These are phyloP conservation scores for Anas platyrhynchos DNA, from an alignment of 2,113 vertebrate species.

Conservation along the genomic window DNA sequence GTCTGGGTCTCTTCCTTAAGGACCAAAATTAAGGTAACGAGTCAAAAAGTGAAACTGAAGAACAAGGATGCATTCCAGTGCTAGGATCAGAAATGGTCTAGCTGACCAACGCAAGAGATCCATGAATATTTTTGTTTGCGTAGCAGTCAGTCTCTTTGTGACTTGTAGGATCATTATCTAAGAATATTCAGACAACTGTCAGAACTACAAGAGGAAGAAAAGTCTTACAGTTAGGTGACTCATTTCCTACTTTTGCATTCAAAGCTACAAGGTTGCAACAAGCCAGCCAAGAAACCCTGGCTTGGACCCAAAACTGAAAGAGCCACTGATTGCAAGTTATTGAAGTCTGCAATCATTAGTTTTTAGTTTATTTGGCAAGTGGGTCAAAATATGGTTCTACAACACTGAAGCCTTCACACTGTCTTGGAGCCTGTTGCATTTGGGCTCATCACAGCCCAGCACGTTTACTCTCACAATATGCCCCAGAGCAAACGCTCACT, in stretches of 20 bases:
- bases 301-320: background rate
- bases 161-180: background rate
- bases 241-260: background rate
- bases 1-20: background rate
- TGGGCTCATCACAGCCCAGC: background rate
- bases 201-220: background rate
- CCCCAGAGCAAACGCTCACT: background rate
- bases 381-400: background rate
- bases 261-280: background rate
- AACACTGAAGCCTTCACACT: background rate
- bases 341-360: background rate
- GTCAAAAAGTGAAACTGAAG: background rate
- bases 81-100: background rate
- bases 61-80: background rate
- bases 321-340: background rate
- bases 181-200: slow-evolving; percentile 5
- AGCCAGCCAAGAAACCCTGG: background rate
- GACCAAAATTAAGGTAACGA: background rate
- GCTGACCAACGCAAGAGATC: fast-evolving
- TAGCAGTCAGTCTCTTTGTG: background rate
- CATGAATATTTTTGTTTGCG: background rate
- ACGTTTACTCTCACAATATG: fast-evolving
- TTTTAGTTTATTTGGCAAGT: background rate
- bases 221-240: fast-evolving
- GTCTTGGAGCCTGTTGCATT: background rate